Evolutionary conservation across 1,140 invertebrate genomes (phyloP), one percentile per base, ranked within the genome.

Genomic region (Saccostrea glomerata): DNA sequence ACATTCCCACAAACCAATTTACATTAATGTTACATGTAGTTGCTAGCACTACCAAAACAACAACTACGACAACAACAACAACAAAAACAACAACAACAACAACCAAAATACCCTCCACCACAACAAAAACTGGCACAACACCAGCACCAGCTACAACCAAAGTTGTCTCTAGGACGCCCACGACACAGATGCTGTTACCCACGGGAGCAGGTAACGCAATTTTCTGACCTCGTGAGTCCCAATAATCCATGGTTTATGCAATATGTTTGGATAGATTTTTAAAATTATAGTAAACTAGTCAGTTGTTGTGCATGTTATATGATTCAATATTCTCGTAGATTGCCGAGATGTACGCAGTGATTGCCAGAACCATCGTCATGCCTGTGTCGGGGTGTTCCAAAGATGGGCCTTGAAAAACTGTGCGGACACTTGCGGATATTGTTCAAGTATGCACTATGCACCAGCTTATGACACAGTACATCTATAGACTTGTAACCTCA

Each of bases 331-430:
- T 77, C 9, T 2, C 9, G 12, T 36, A 77, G 70, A 30, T 77
- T 84, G 82, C 13, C 82, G 17, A 84, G 82, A 84, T 11, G 82
- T 84, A 5, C 36, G 40, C 5, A 23, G n/a, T 40, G 82, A 84
- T 56, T 84, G 82, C 47, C 82, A 54, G 82, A 55, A 84, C 20
- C 82, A 84, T 25, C 20, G 12, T 11, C 40, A 84, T 12, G 58
- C 87, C 9, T 88, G 87, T 54, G 17, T 5, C 12, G 87, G 87
- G 36, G 87, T 88, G 11, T 88, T 88, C 54, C 17, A 70, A 73
- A 25, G n/a, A 4, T 88, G 87, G 87, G 87, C 87, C 15, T 77
- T 84, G 36, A 84, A 56, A 30, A 88, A 88, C 63, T 88, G 87
- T 73, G 40, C 83, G 7, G 17, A 82, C 23, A 36, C 36, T 20